phyloP scores from a whole-genome alignment of 2,113 vertebrate genomes.

The Catharus bicknelli region DNA sequence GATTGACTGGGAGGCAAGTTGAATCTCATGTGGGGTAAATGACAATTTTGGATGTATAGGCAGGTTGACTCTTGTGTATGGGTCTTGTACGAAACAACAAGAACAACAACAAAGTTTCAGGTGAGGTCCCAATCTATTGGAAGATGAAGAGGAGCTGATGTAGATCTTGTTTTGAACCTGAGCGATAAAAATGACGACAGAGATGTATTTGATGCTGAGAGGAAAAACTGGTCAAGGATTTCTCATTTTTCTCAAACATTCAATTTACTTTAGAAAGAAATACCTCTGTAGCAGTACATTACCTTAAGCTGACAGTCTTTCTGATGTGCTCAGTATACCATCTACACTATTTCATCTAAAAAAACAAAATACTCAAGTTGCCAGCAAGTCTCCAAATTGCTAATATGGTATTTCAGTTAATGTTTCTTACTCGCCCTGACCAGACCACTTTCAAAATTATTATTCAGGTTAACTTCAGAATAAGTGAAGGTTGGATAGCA shows the following conservation, averaged over 20 bases:
- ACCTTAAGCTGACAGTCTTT: neutral
- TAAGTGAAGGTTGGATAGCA: neutral
- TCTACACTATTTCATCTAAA: neutral
- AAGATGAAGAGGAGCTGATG: neutral
- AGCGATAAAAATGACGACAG: neutral
- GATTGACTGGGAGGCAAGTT: neutral
- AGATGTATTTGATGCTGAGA: neutral
- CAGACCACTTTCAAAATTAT: constrained; percentile 3
- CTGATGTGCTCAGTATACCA: neutral
- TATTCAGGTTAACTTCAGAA: neutral
- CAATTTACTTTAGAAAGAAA: neutral
- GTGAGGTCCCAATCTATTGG: neutral
- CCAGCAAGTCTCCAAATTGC: neutral
- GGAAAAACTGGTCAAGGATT: neutral
- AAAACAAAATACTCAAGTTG: neutral
- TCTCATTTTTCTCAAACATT: neutral
- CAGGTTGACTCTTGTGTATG: neutral
- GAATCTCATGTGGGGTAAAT: neutral
- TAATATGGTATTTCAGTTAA: neutral
- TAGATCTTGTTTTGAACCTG: neutral
- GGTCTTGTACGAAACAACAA: neutral
- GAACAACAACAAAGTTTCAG: neutral
- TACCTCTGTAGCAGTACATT: neutral
- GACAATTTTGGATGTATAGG: neutral
- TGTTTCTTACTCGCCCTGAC: neutral